Conservation (phyloP, 2,113 vertebrate genomes). For the Cyanoderma ruficeps region DNA sequence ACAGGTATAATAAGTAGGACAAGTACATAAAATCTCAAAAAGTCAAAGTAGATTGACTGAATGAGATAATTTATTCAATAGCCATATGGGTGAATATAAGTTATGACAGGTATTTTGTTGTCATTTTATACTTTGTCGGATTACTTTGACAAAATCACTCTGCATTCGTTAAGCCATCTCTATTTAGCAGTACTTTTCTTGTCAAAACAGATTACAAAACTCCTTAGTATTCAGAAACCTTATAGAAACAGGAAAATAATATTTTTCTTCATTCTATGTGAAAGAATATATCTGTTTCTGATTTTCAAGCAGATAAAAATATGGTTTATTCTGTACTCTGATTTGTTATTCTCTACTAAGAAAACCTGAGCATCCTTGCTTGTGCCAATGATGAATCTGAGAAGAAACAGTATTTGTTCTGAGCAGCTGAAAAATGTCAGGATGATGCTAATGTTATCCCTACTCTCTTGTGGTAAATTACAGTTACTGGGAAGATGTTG, state of each 20-base stretch:
- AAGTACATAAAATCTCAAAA: background rate
- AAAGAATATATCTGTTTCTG: background rate
- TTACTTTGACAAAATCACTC: background rate
- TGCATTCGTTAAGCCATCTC: background rate
- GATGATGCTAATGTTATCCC: background rate
- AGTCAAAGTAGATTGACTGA: background rate
- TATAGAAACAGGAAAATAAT: background rate
- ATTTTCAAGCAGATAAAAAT: background rate
- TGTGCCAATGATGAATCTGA: background rate
- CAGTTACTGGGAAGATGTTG: background rate
- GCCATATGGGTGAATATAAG: background rate
- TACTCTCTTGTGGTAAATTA: background rate
- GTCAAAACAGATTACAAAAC: background rate
- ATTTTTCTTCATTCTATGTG: background rate
- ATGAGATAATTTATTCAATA: background rate
- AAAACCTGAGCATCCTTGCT: background rate
- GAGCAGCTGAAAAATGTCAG: background rate
- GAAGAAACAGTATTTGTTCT: background rate
- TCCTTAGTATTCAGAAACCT: background rate
- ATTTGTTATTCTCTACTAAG: background rate
- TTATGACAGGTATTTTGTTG: background rate
- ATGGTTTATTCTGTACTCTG: background rate
- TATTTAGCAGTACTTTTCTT: background rate
- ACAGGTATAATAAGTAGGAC: background rate
- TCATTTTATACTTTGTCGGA: background rate